phyloP scores from a whole-genome alignment of 1,140 invertebrate species.

The Cydia pomonella region DNA sequence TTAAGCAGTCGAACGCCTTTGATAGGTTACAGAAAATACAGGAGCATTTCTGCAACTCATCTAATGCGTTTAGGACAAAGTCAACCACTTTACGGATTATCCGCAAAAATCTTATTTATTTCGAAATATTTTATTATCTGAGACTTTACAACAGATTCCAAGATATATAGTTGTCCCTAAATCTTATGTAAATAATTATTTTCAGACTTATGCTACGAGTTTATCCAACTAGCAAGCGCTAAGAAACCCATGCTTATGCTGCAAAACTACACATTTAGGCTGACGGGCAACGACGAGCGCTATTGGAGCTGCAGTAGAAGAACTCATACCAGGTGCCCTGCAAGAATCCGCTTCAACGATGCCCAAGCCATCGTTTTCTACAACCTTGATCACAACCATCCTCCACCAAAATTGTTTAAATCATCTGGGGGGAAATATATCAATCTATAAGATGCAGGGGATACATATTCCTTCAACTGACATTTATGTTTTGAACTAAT shows the following conservation, averaged over 20 bases:
- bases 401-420: slow-evolving; percentile 31
- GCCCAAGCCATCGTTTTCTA: slow-evolving; percentile 32
- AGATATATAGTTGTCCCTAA: background rate
- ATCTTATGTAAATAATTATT: background rate
- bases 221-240: background rate
- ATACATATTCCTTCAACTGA: background rate
- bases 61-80: no score
- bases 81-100: no score
- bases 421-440: background rate
- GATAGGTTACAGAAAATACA: no score
- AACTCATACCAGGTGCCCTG: slow-evolving; percentile 9
- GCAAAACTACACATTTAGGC: background rate
- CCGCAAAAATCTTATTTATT: no score
- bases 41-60: no score
- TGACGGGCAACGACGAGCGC: background rate
- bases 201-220: background rate
- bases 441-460: background rate
- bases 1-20: no score
- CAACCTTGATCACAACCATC: slow-evolving; percentile 43
- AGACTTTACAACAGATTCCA: no score
- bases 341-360: slow-evolving; percentile 34
- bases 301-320: slow-evolving; percentile 35
- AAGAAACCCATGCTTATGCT: slow-evolving; percentile 3
- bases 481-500: no score
- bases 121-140: no score